Evolutionary conservation across 2,113 vertebrate genomes (phyloP).

Genomic region (Pitta sordida): DNA sequence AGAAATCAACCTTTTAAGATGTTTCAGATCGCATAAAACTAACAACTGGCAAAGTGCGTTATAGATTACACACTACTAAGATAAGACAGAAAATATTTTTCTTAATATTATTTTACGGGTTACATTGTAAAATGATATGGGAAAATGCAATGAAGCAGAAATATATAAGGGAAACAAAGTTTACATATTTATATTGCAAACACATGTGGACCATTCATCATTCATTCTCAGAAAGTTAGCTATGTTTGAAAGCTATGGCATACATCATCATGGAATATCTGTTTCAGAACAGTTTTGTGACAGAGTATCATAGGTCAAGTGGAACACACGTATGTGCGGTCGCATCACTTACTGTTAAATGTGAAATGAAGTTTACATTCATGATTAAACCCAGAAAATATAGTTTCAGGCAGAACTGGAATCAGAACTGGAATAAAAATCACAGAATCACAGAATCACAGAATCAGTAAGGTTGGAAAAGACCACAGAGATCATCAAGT

Average conservation of each 20-base stretch:
- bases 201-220: not conserved
- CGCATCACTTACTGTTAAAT: not conserved
- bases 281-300: conserved; percentile 2
- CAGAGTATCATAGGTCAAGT: not conserved
- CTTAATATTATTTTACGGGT: not conserved
- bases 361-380: not conserved
- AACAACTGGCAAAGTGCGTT: not conserved
- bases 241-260: not conserved
- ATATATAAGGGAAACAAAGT: not conserved
- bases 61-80: not conserved
- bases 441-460: no score
- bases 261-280: not conserved
- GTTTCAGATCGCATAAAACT: not conserved
- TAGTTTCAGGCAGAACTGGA: not conserved
- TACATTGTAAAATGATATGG: not conserved
- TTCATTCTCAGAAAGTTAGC: not conserved
- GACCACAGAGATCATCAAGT: no score
- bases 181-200: conserved; percentile 11
- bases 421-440: no score
- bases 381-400: not conserved
- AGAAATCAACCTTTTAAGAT: not conserved
- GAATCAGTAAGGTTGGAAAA: no score
- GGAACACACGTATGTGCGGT: accelerated
- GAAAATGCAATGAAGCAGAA: conserved; percentile 3
- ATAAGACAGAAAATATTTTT: not conserved